phyloP scores from a whole-genome alignment of 2,113 vertebrate genomes.

The Cyanoramphus novaezelandiae region DNA sequence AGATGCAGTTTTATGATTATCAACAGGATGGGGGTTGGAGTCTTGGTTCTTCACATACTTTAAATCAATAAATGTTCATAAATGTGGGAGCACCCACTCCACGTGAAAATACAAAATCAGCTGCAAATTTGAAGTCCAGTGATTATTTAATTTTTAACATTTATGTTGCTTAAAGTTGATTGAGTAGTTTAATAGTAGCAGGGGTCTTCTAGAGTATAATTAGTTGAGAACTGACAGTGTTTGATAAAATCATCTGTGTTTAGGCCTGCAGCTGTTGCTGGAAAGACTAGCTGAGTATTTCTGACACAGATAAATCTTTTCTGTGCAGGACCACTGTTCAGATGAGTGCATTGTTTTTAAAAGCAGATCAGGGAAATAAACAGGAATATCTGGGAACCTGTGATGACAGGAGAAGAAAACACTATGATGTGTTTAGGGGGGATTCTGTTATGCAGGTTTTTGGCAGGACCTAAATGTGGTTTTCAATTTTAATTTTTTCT shows the following conservation, averaged over 20 bases:
- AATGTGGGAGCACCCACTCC: not conserved
- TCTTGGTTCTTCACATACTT: not conserved
- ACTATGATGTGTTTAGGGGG: not conserved
- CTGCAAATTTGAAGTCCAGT: not conserved
- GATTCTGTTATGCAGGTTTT: not conserved
- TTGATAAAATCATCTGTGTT: not conserved
- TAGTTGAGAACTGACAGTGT: fast-evolving
- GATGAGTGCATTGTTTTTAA: not conserved
- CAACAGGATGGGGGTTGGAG: not conserved
- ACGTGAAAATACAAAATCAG: not conserved
- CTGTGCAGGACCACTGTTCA: not conserved
- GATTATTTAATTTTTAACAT: not conserved
- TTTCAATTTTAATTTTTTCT: not conserved
- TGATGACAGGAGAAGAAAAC: not conserved
- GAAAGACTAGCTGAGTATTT: not conserved
- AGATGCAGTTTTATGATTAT: not conserved
- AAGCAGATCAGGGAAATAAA: not conserved
- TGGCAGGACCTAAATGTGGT: not conserved
- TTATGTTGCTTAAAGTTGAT: not conserved
- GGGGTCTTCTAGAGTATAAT: not conserved
- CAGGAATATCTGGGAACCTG: not conserved
- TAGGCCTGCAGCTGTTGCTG: not conserved
- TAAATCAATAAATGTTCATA: not conserved
- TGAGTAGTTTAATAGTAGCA: not conserved
- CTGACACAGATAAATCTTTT: not conserved